Base-by-base conservation (phyloP, 2,888 invertebrate species). In the Diarsia dahlii region DNA sequence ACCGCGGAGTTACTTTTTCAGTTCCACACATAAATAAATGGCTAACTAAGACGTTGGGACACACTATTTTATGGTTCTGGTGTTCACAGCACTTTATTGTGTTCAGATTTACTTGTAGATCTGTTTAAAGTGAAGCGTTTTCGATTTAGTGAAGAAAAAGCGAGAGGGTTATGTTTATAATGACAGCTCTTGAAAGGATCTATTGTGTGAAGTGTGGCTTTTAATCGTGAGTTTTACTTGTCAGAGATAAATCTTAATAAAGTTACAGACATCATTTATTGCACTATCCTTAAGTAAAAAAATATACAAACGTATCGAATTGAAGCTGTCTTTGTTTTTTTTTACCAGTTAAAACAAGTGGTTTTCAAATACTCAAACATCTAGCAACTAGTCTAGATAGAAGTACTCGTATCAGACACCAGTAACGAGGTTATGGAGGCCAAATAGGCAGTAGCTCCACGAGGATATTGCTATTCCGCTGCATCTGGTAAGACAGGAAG, bases 31-130 rank as follows among this genome's bases (percentile, higher is more conserved):
- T 92, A 93, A 92, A 94, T 89, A 92, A 91, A 89, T 85, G 86
- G 89, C 89, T 92, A 92, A 92, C 92, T 91, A 91, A 93, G 92
- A 91, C 90, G 90, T 91, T 86, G 90, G 84, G 90, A 90, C 93
- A 91, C 80, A 85, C 85, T 84, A 89, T 89, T 94, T 94, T 94
- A 94, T 93, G 90, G 90, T 76, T 87, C 81, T 80, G 80, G 84
- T 81, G 84, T 78, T 78, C 76, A 84, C 74, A 84, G 91, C 87
- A 74, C 68, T 94, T 93, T 94, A 93, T 93, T 90, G 91, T 89
- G 81, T 73, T 77, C 74, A 87, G 89, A 89, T 90, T 90, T 88
- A 88, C 87, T 88, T 88, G 89, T 87, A 89, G 89, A 91, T 90
- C 88, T 84, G 81, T 86, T 85, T 82, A 83, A 87, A 84, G 80